Evolutionary conservation across 2,888 invertebrate genomes (phyloP), one percentile per base, ranked within the genome.

Genomic region (Pyrrhosoma nymphula): DNA sequence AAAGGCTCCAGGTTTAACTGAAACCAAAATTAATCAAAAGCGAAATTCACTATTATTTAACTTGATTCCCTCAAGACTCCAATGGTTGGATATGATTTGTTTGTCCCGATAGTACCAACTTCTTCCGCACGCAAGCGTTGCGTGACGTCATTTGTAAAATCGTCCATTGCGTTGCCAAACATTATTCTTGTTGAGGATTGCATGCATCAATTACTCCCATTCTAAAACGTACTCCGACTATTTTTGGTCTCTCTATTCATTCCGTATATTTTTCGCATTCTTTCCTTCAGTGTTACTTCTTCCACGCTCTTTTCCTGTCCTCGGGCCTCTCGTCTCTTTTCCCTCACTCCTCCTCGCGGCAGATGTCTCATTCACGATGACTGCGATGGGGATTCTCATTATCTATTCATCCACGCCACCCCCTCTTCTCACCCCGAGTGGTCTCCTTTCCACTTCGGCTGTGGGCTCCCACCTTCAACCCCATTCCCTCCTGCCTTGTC

Each of bases 371-470:
- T 35, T 35, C 47, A 26, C 56, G 89, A 47, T 89, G 89, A 89
- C 89, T 23, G 56, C n/a, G 55, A 39, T 26, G 89, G 14, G 89
- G 56, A 26, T n/a, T 89, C 89, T 89, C 89, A 89, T 89, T 26
- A 55, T 26, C 89, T 89, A 89, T 89, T 89, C 89, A 89, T 89
- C 89, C 89, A 26, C 89, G n/a, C 82, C 26, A 69, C 69, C 23
- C n/a, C 55, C 89, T 12, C 89, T 56, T 89, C 89, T 55, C 55
- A 14, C 26, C 3, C 4, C 23, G 8, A 55, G 23, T 16, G 55
- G 23, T 55, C 60, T 89, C 89, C 55, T 47, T 26, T 39, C 88
- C 14, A 23, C 47, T 47, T n/a, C 47, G n/a, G 26, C 55, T 26
- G 20, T 26, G n/a, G 26, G 26, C 47, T 18, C 89, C 56, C 56